phyloP scores from a whole-genome alignment of 2,888 invertebrate species.

The Sphaerophoria rueppellii region DNA sequence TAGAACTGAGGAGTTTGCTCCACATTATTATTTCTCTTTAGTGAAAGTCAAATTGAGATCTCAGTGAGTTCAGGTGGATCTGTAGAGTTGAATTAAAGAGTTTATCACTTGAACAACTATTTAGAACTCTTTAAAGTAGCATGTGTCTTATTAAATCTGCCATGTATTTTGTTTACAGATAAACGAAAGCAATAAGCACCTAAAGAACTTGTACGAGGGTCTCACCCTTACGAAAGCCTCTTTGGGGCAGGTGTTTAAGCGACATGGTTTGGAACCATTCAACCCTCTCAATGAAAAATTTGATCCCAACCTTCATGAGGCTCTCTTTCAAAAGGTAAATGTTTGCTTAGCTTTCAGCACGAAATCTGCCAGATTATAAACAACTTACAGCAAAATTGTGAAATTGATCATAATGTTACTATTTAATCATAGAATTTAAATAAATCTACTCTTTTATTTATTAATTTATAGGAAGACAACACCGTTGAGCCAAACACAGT shows the following conservation, averaged over 20 bases:
- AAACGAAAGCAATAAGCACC: slow-evolving; percentile 87
- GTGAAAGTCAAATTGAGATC: no score
- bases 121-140: no score
- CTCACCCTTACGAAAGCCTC: slow-evolving; percentile 94
- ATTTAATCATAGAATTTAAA: no score
- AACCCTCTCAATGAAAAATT: slow-evolving; percentile 96
- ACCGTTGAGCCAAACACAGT: slow-evolving; percentile 93
- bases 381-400: no score
- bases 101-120: no score
- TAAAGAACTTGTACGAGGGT: slow-evolving; percentile 94
- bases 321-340: slow-evolving; percentile 93
- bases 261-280: slow-evolving; percentile 94
- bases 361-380: neutral
- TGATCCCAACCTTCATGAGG: slow-evolving; percentile 98
- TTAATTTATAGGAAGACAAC: slow-evolving; percentile 88
- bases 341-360: neutral
- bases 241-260: slow-evolving; percentile 92
- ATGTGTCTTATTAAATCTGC: no score
- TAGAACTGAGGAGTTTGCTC: no score
- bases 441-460: no score
- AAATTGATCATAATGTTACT: no score
- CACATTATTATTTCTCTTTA: no score
- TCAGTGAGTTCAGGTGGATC: no score
- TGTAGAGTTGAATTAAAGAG: no score
- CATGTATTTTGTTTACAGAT: slow-evolving; percentile 77